Base-by-base conservation (phyloP, 1,140 invertebrate genomes). In the Drosophila varians region DNA sequence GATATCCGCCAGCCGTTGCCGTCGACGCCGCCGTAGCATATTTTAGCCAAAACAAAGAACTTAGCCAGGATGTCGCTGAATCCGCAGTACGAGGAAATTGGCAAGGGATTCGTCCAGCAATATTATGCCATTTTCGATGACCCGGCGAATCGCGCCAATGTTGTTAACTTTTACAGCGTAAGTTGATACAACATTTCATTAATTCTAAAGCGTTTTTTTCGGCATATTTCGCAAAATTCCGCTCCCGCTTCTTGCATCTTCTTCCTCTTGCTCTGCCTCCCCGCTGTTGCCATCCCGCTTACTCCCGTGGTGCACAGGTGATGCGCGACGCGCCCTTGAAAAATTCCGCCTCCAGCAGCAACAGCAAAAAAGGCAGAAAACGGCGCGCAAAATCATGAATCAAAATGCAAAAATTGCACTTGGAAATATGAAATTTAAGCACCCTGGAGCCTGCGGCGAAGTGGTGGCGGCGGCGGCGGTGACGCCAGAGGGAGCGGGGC, bases 71-170 rank as follows among this genome's bases (percentile, higher is more conserved):
- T 97, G 96, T 94, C 95, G 82, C 92, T 98, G 62, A 98, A 98
- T 93, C 95, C 95, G 57, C 95, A 96, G 83, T 98, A 97, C 90
- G 96, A 97, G 90, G 95, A 94, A 25, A 98, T 98, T 89, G 97
- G 97, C 55, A 97, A 97, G 92, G 95, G 96, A 69, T 98, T 98
- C 91, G 96, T 98, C 28, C 95, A 97, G 76, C 97, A 98, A 93
- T 98, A 98, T 92, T 98, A 98, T 92, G 93, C 93, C 28, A 90
- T 97, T 72, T 98, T 98, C 90, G 97, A 98, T 92, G 96, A 98
- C 93, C 95, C 95, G 71, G 92, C 92, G 60, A 95, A 96, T 83
- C 93, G 97, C 90, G 93, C 94, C 77, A 96, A 94, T 92, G 93
- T 98, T 87, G 94, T 95, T 51, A 96, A 95, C 92, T 96, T 98